A percentile compares a stretch with the other conserved stretches of the same genome.
Evolutionary conservation across 2,797 vertebrate species (phyloP).

Genomic region (Mormyrus proboscirostris): DNA sequence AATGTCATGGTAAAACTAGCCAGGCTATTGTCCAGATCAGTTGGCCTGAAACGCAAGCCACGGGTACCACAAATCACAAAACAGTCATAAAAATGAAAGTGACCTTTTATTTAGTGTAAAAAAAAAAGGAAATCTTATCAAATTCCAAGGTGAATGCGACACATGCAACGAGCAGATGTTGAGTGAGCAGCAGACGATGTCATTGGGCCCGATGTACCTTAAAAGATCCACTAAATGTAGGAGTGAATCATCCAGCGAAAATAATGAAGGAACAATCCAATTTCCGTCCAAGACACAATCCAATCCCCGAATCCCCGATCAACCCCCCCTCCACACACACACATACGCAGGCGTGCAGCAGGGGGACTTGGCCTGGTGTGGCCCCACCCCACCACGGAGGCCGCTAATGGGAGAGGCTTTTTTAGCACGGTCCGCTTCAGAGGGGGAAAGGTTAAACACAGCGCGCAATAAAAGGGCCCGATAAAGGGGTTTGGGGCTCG

Average conservation of each 20-base stretch:
- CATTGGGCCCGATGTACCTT: neutral
- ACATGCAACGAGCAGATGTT: neutral
- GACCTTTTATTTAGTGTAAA: slow-evolving; percentile 1
- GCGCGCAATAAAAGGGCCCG: slow-evolving; percentile 19
- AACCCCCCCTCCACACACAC: neutral
- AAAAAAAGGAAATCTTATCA: neutral
- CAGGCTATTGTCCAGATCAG: neutral
- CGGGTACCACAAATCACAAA: neutral
- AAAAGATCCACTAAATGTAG: slow-evolving; percentile 14
- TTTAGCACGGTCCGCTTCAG: neutral
- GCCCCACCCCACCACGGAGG: neutral
- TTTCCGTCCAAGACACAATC: slow-evolving; percentile 8
- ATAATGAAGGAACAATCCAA: slow-evolving; percentile 16
- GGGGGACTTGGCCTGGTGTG: neutral
- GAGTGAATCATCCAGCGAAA: slow-evolving; percentile 16
- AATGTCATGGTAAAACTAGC: slow-evolving; percentile 6
- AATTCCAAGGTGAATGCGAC: neutral
- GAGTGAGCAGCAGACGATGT: neutral
- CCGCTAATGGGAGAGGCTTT: slow-evolving; percentile 2
- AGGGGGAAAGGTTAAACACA: slow-evolving; percentile 24
- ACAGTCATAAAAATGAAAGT: slow-evolving; percentile 7
- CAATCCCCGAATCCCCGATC: neutral
- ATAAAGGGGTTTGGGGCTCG: slow-evolving; percentile 23
- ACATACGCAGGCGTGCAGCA: neutral
- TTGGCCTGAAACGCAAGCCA: neutral